Base-by-base conservation (phyloP, 2,888 invertebrate species). In the Lumbricus terrestris region DNA sequence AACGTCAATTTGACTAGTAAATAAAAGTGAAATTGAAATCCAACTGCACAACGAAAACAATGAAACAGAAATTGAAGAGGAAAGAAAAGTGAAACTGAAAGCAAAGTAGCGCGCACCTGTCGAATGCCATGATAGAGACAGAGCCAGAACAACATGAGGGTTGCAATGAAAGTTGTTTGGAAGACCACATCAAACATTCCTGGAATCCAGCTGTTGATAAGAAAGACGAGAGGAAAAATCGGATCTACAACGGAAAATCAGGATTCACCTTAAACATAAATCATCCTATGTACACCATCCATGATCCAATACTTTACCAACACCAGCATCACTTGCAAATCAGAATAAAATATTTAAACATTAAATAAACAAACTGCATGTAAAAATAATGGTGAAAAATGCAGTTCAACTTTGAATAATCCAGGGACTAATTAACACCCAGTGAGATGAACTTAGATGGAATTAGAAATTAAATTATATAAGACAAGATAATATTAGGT, bases 71-170 rank as follows among this genome's bases (percentile, higher is more conserved):
- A 69, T n/a, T n/a, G 29, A n/a, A 69, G 29, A 69, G 69, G 69
- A n/a, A 69, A 69, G 5, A n/a, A 69, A n/a, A 69, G 69, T 11
- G n/a, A 69, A 69, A 69, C 69, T 69, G 69, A 69, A 69, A 69
- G 29, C 29, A 8, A 54, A 54, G 69, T 69, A n/a, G n/a, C n/a
- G n/a, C 69, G 69, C 29, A 97, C 98, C 96, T 98, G 98, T 94
- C 99, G 96, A 69, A 99, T 96, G 3, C 98, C 99, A 94, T 99
- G 99, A 95, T 98, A 99, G 92, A 98, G 97, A 92, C 98, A 98
- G 33, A 99, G 96, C 98, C 99, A 99, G 93, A 98, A 98, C 93
- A 99, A 96, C 92, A 99, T 96, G 91, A 99, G 96, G 13, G 97
- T 97, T 92, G 97, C 97, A 0, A 99, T 96, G 95, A 99, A 99